Evolutionary conservation across 2,888 invertebrate genomes (phyloP), one percentile per base, ranked within the genome.

Genomic region (Chloroclystis v-ata): DNA sequence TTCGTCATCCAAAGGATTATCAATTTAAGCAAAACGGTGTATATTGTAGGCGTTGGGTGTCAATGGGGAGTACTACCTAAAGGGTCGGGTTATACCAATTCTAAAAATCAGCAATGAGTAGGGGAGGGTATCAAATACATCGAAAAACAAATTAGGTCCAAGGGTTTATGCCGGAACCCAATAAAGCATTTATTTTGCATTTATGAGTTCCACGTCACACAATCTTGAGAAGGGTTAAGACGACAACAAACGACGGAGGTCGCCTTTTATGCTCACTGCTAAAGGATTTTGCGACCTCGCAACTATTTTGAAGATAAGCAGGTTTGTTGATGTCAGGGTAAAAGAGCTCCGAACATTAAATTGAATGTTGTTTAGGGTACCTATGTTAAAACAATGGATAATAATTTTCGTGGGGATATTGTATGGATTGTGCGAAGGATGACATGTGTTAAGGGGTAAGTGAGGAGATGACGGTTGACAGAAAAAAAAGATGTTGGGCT

Each of bases 151-250:
- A 44, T 51, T 43, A 47, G 25, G 37, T 40, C 35, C 39, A 47
- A 40, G 46, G 52, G 43, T 40, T 37, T 41, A 39, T 32, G 43
- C 30, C 45, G 47, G 47, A 52, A 52, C 51, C 54, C 54, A 52
- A 56, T 56, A 52, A 51, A 49, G 39, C 43, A 59, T 53, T 52
- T 59, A 63, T 64, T 60, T 63, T 60, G 60, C 56, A 68, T 75
- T 64, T 67, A 69, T 65, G 69, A 63, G 63, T 61, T 61, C 47
- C 61, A 59, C 63, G 67, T 55, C 51, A 63, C 56, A 59, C 61
- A 57, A 65, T 71, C 73, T 68, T 75, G 74, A 76, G 64, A 69
- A 71, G 75, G 77, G 77, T 76, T 71, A 57, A 65, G 66, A 72
- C 67, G 72, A 75, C 70, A 71, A 65, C 64, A 69, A 61, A 55